phyloP scores from a whole-genome alignment of 2,113 vertebrate genomes.

The Pelobates fuscus region DNA sequence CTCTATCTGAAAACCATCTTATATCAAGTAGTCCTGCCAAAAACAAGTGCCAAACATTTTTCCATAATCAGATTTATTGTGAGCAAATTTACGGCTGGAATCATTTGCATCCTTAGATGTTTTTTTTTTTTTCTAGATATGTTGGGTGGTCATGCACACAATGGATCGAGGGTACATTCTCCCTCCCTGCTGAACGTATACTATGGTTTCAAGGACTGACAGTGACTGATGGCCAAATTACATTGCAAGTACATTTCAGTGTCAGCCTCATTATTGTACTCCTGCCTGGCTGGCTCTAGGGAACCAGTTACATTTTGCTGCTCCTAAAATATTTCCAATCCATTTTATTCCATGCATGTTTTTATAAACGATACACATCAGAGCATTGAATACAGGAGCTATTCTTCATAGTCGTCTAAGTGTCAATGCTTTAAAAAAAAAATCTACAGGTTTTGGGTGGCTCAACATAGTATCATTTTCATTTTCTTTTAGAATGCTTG shows the following conservation, averaged over 20 bases:
- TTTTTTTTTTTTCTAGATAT: conserved; percentile 40
- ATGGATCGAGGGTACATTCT: conserved; percentile 63
- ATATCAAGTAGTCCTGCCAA: conserved; percentile 56
- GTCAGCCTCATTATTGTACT: conserved; percentile 61
- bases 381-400: background rate
- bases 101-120: conserved; percentile 54
- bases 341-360: conserved; percentile 18
- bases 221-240: conserved; percentile 70
- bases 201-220: conserved; percentile 52
- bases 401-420: no score
- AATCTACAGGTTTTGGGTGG: no score
- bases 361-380: conserved; percentile 27
- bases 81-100: conserved; percentile 59
- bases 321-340: conserved; percentile 32
- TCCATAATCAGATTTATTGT: conserved; percentile 67
- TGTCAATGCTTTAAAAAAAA: background rate
- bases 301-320: conserved; percentile 47
- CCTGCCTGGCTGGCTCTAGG: conserved; percentile 54
- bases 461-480: no score
- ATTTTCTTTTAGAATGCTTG: no score
- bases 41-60: conserved; percentile 53
- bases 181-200: conserved; percentile 66
- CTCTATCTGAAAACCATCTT: conserved; percentile 55
- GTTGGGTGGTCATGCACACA: conserved; percentile 56
- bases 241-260: conserved; percentile 63